Base-by-base conservation (phyloP, 2,113 vertebrate species). In the Lophius piscatorius region DNA sequence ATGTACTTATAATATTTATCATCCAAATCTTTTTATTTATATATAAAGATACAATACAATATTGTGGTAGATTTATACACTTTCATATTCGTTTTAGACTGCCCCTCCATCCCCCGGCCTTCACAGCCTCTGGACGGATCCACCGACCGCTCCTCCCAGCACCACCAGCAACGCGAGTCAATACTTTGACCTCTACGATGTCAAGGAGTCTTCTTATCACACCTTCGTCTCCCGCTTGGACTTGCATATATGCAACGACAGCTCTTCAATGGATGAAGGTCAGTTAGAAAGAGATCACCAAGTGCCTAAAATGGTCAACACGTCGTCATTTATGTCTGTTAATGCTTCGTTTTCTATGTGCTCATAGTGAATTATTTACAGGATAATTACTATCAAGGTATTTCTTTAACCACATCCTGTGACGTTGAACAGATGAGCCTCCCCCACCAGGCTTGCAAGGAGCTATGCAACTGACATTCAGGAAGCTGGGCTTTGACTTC, bases 171-270 rank as follows among this genome's bases (percentile, higher is more conserved):
- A 93, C 66, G 87, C 91, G n/a, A 93, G 94, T 69, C 94, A 98
- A 55, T 95, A 95, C 82, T 99, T 99, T 21, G 96, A 99, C 45
- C 92, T 90, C 18, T 93, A 94, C 13, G 94, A 99, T 39, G 94
- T 99, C 74, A 99, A 96, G 44, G 97, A 99, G 68, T 94, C 96
- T 0, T 99, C 97, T 0, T 99, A 98, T 83, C 97, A 99, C 86
- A 94, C 95, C n/a, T 93, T 96, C 63, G 95, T 98, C 83, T 98
- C 97, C 8, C 95, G 94, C 59, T 83, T 99, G 81, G 97, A 99
- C 77, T 90, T 99, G 84, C 97, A 99, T 62, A 88, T 99, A 78
- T 99, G 97, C 34, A 97, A 96, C 3, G 97, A 99, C 83, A 96
- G 94, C 73, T 93, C 93, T 44, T 58, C 91, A n/a, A 47, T 77